Percentiles rank a stretch among this genome's conserved stretches.
Evolutionary conservation across 2,797 vertebrate species (phyloP).

Genomic region (Miichthys miiuy): DNA sequence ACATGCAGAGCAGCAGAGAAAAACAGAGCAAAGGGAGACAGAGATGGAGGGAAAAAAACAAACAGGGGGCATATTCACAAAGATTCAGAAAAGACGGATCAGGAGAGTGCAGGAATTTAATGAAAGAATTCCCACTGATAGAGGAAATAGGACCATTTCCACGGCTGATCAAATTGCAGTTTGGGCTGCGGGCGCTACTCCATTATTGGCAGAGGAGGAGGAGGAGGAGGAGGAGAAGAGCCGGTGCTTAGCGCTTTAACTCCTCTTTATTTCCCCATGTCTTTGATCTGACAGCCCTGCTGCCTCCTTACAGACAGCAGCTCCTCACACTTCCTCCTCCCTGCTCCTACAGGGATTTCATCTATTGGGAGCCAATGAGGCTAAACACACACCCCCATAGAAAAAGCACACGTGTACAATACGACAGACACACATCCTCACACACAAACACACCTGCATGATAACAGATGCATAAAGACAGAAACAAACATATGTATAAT

Average conservation of each 20-base stretch:
- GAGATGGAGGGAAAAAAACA: conserved; percentile 46
- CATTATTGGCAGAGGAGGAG: conserved; percentile 74
- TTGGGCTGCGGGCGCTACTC: conserved; percentile 66
- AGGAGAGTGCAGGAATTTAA: conserved; percentile 65
- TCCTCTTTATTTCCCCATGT: conserved; percentile 67
- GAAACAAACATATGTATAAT: conserved; percentile 7
- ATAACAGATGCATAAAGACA: conserved; percentile 1
- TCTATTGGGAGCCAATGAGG: conserved; percentile 45
- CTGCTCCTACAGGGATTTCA: conserved; percentile 50
- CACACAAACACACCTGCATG: conserved; percentile 9
- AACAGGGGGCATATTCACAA: conserved; percentile 49
- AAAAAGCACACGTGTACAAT: conserved; percentile 8
- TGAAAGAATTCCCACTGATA: conserved; percentile 77
- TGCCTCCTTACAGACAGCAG: conserved; percentile 61
- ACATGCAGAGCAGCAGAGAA: conserved; percentile 21
- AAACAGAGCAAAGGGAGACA: conserved; percentile 26
- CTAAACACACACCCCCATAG: conserved; percentile 44
- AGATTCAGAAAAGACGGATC: conserved; percentile 41
- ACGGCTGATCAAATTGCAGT: conserved; percentile 81
- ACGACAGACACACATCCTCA: conserved; percentile 23
- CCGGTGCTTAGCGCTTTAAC: conserved; percentile 65
- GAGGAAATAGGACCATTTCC: conserved; percentile 70
- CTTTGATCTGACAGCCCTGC: conserved; percentile 75
- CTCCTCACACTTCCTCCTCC: conserved; percentile 62
- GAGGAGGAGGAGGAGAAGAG: conserved; percentile 66